These are phyloP conservation scores for Leptosomus discolor DNA, from an alignment of 2,113 vertebrate genomes.

Conservation along the genomic window DNA sequence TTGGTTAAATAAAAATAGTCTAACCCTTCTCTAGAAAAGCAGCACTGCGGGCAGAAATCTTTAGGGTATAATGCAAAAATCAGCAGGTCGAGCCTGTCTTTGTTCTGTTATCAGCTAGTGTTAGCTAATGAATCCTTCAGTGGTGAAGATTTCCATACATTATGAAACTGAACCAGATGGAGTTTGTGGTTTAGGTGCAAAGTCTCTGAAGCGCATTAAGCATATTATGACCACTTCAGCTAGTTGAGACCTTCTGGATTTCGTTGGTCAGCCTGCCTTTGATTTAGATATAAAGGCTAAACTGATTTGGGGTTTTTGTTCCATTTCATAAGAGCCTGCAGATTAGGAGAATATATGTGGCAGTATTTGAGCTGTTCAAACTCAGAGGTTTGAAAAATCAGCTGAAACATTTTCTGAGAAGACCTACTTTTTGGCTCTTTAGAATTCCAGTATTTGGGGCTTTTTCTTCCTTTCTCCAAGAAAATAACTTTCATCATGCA, in stretches of 20 bases:
- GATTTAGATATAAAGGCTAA: background rate
- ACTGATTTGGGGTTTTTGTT: background rate
- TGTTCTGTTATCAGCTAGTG: background rate
- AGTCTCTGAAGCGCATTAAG: background rate
- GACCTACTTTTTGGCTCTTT: background rate
- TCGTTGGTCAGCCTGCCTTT: background rate
- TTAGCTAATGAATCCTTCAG: background rate
- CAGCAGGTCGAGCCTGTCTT: background rate
- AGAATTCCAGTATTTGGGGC: background rate
- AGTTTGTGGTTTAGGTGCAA: background rate
- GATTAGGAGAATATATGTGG: background rate
- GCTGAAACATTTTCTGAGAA: background rate
- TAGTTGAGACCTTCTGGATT: background rate
- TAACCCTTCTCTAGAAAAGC: background rate
- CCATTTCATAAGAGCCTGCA: background rate
- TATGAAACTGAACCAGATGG: background rate
- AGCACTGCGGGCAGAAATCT: background rate
- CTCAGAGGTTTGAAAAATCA: background rate
- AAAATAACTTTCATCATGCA: background rate
- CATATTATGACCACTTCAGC: background rate
- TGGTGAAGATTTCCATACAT: background rate
- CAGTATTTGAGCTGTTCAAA: background rate
- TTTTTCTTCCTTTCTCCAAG: background rate
- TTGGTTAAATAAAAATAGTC: background rate
- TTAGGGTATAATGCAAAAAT: background rate